These are phyloP conservation scores for Loris lydekkerianus DNA, from an alignment of 2,797 vertebrate genomes.

Conservation along the genomic window DNA sequence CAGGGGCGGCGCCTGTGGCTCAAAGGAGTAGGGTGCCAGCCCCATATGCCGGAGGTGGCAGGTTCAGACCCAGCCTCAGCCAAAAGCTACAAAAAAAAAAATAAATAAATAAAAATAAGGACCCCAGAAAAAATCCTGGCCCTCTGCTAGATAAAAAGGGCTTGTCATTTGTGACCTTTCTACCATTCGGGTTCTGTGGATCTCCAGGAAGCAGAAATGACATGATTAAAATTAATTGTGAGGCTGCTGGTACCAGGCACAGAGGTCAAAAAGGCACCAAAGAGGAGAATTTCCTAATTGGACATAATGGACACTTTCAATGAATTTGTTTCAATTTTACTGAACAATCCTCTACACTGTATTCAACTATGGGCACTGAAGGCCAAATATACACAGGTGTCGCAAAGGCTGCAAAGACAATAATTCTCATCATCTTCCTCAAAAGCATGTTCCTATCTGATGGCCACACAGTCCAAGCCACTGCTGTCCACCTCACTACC, in stretches of 20 bases:
- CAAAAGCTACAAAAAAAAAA: not conserved
- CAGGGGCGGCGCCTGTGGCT: not conserved
- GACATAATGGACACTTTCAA: not conserved
- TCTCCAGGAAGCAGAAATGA: constrained; percentile 4
- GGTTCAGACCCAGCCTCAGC: too few relatives aligned
- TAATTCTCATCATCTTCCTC: not conserved
- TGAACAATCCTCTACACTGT: not conserved
- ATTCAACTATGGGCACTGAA: too few relatives aligned
- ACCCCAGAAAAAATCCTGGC: not conserved
- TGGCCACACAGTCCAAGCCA: not conserved
- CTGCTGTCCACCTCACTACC: fast-evolving
- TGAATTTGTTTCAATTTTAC: not conserved
- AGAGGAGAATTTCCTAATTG: not conserved
- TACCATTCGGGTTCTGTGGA: not conserved
- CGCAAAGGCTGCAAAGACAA: not conserved
- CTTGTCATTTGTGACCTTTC: not conserved
- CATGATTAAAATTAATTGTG: constrained; percentile 12
- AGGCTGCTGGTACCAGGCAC: not conserved
- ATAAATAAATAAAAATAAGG: too few relatives aligned
- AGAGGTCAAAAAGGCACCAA: not conserved
- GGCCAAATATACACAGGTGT: not conserved
- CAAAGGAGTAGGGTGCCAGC: too few relatives aligned
- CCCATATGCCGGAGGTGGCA: too few relatives aligned
- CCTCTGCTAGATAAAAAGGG: not conserved
- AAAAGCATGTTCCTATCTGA: not conserved